Evolutionary conservation across 2,888 invertebrate species (phyloP), one percentile per base, ranked within the genome.

Genomic region (Apodemia zela): DNA sequence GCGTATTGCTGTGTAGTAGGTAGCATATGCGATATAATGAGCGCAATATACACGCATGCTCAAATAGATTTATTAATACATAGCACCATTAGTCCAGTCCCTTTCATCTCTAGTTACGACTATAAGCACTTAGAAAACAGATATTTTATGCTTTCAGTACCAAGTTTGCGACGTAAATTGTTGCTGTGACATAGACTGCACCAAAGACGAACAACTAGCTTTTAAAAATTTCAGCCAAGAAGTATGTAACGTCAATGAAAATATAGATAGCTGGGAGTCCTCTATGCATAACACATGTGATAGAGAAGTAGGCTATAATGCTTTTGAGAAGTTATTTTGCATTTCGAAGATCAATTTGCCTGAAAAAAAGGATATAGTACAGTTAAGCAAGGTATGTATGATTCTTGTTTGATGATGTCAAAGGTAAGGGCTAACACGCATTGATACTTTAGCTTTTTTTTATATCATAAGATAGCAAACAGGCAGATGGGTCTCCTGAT

Each of bases 121-220:
- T 25, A 25, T 3, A 3, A 25, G 25, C 25, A 21, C 21, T 21
- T 21, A 21, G 21, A 21, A 21, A 21, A 21, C 21, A 21, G 1
- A 21, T 21, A 21, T 35, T 38, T 62, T 42, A 62, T 38, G 63
- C 68, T 84, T 84, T 8, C 80, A 95, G 95, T 82, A 84, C 60
- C 85, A 90, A 71, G 85, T 89, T 47, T 97, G 97, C 84, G 96
- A 97, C 82, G 93, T 96, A 62, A 95, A 96, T 80, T 97, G 97
- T 77, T 97, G 97, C 77, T 97, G 97, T 81, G 97, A 97, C 80
- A 76, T 74, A 59, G 96, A 97, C 72, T 97, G 97, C 76, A 85
- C 92, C 11, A 81, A 86, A 33, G 84, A 86, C 62, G 94, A 96
- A 72, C 87, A 89, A 65, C 76, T 82, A 65, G 85, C 93, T 3